phyloP scores from a whole-genome alignment of 2,797 vertebrate species.

The Chelon auratus region DNA sequence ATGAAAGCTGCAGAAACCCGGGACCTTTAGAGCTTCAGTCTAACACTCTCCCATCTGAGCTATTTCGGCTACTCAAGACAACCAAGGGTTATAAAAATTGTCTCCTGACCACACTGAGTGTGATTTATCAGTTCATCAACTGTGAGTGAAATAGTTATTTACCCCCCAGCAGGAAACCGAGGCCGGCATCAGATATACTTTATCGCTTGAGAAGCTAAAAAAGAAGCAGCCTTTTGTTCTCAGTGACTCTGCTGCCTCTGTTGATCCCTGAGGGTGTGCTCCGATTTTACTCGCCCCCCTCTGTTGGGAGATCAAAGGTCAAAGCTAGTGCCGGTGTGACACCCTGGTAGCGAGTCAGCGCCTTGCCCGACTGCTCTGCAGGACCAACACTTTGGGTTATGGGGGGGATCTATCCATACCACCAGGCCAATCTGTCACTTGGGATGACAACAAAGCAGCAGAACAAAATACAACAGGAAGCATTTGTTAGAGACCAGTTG shows the following conservation, averaged over 20 bases:
- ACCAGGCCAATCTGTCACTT: neutral
- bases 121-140: neutral
- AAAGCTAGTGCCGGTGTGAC: neutral
- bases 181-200: neutral
- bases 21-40: neutral
- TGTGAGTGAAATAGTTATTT: neutral
- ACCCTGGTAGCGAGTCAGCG: neutral
- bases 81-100: no score
- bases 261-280: constrained; percentile 5
- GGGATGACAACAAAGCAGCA: constrained; percentile 9
- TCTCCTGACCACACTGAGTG: no score
- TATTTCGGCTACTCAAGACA: no score
- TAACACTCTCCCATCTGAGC: no score
- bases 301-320: constrained; percentile 14
- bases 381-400: constrained; percentile 13
- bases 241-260: neutral
- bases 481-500: neutral
- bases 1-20: no score
- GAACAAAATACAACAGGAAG: constrained; percentile 2
- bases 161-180: constrained; percentile 3
- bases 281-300: neutral
- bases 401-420: constrained; percentile 4
- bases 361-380: constrained; percentile 13
- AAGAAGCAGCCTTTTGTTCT: neutral
- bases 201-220: neutral